Base-by-base conservation (phyloP, 2,888 invertebrate species). In the Teleogryllus oceanicus region DNA sequence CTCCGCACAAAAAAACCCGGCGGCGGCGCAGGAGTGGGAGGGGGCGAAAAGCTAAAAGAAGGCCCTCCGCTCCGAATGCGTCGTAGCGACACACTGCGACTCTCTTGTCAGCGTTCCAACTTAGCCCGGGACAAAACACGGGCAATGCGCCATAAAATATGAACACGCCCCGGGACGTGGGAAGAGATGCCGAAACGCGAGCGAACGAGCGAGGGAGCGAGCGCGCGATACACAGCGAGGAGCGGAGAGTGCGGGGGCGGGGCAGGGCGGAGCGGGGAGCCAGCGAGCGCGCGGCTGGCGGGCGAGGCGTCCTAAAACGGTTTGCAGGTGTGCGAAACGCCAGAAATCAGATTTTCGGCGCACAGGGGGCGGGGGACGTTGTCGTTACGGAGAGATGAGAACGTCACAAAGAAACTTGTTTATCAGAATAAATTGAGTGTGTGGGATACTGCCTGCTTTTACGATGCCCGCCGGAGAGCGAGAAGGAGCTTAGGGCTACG, bases 101-200 rank as follows among this genome's bases (percentile, higher is more conserved):
- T 62, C 62, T n/a, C 62, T 62, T 62, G 62, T 62, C 62, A 62
- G 62, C 62, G 62, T 62, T 62, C 62, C 62, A 62, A 62, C 62
- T 62, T 62, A 62, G 13, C 62, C 62, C n/a, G 62, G 62, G 62
- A 62, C 62, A 62, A 62, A 62, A 62, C 62, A 62, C 62, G 62
- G 62, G 62, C 62, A 62, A 62, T 62, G 62, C 62, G 62, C 62
- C 62, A 62, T 62, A 62, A 62, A 62, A 62, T 62, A 62, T 62
- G 62, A 62, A 62, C 62, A 62, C 62, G 62, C n/a, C 62, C 37
- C 62, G n/a, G n/a, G 62, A 62, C 62, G 62, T 62, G 62, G 62
- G 16, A n/a, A 62, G 62, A n/a, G n/a, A 62, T 62, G 62, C 16
- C n/a, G 62, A 62, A 62, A 62, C 62, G 62, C n/a, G n/a, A 62